Conservation (phyloP, 2,888 invertebrate species). For the Clanis bilineata region DNA sequence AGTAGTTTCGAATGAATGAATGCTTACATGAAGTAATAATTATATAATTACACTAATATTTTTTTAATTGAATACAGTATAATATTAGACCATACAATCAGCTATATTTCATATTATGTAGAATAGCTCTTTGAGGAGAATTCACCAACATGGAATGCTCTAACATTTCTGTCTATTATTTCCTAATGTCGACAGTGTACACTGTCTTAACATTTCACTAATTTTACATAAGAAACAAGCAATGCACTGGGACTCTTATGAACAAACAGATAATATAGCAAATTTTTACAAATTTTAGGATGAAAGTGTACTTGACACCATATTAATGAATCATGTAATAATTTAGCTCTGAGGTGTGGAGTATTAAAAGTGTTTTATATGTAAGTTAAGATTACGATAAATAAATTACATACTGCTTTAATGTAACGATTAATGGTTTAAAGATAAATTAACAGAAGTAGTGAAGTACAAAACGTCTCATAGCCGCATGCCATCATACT, state of each 20-base stretch:
- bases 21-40: slow-evolving; percentile 52
- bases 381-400: neutral
- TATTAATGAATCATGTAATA: neutral
- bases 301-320: neutral
- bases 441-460: neutral
- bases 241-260: slow-evolving; percentile 56
- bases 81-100: slow-evolving; percentile 49
- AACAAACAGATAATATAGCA: slow-evolving; percentile 35
- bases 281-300: slow-evolving; percentile 10
- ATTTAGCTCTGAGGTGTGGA: neutral
- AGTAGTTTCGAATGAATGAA: slow-evolving; percentile 44
- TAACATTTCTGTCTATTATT: slow-evolving; percentile 50
- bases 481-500: slow-evolving; percentile 35
- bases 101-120: slow-evolving; percentile 44
- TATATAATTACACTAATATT: slow-evolving; percentile 53
- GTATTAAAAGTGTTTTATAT: neutral
- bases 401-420: neutral
- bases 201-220: slow-evolving; percentile 48
- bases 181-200: slow-evolving; percentile 7
- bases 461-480: slow-evolving; percentile 19
- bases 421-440: neutral
- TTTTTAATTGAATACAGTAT: slow-evolving; percentile 54
- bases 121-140: slow-evolving; percentile 47
- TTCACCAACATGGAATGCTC: slow-evolving; percentile 70
- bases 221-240: slow-evolving; percentile 52